Base-by-base conservation (phyloP, 2,888 invertebrate genomes). In the Clivina fossor region DNA sequence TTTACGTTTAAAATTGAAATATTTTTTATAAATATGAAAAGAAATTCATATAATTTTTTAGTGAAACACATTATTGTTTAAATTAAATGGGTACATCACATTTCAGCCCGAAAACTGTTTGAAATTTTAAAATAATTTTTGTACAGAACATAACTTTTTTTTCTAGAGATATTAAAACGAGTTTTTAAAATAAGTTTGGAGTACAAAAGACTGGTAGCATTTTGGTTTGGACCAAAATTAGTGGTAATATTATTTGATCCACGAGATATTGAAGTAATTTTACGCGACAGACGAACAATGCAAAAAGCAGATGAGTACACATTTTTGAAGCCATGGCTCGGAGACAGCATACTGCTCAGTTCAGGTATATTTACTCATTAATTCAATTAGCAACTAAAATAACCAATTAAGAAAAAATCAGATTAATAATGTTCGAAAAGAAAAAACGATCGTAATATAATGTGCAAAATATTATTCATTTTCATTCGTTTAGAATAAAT, bases 141-240 rank as follows among this genome's bases (percentile, higher is more conserved):
- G 26, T 7, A 8, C 26, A 8, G 26, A 26, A 26, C 26, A 7
- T 7, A n/a, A n/a, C n/a, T 19, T 37, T 44, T 19, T 19, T 18
- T 58, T 58, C 22, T 37, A 62, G 61, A 56, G 8, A 44, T 57
- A 19, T 57, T 60, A 15, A 54, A 43, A 30, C 35, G 43, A 20
- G 24, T 62, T n/a, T 18, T 13, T 7, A 11, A 37, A 19, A 37
- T 62, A 7, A 53, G 33, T 8, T 37, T 20, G 8, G 30, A 46
- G 18, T 64, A 62, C 40, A 48, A 56, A 4, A 47, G 63, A 46
- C 16, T 65, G 38, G 44, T 61, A 4, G 61, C 60, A 11, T 18
- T 65, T 24, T 65, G 64, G 63, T 56, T 66, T n/a, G 65, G 66
- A 4, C 63, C 63, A 8, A 56, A 58, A 35, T 48, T 64, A 1